Base-by-base conservation (phyloP, 2,888 invertebrate genomes). In the Drosophila koepferae region DNA sequence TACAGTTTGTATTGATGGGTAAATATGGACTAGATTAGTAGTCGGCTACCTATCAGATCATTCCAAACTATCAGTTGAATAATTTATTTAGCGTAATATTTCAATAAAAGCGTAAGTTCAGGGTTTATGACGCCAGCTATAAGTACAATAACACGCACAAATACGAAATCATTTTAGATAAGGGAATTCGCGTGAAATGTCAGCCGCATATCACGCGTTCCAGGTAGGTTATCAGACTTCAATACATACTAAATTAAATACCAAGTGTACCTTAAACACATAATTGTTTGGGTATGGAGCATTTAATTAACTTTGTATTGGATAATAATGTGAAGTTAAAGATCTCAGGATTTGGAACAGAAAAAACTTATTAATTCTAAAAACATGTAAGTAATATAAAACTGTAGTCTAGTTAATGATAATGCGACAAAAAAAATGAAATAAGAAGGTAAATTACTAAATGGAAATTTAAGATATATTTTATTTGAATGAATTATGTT, bases 111-210 rank as follows among this genome's bases (percentile, higher is more conserved):
- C 18, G n/a, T 43, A 28, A 55, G 31, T 41, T 41, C 18, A 56
- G 31, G 28, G 31, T 56, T 51, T 51, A 51, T 18, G 18, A 34
- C 34, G 51, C 3, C 14, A 34, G 34, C 3, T 34, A 34, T 6
- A 8, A 3, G 34, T 14, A 12, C 7, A 18, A 51, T 34, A 51
- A 34, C 34, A 7, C 12, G 12, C 34, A 18, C 12, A 14, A 10
- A 51, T 14, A 34, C 7, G 34, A 12, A 51, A 34, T 43, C 36
- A 18, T 58, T 63, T 55, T 9, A 55, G 73, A 69, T 77, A 72
- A 77, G 43, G 43, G 14, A 60, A 43, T 76, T 77, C 64, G 67
- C 63, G 61, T n/a, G 72, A 76, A 76, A 72, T 63, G 38, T 28
- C 43, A 49, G 61, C 60, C 63, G 77, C 77, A 67, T 77, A 62